Evolutionary conservation across 2,888 invertebrate genomes (phyloP).

Genomic region (Mythimna albipuncta): DNA sequence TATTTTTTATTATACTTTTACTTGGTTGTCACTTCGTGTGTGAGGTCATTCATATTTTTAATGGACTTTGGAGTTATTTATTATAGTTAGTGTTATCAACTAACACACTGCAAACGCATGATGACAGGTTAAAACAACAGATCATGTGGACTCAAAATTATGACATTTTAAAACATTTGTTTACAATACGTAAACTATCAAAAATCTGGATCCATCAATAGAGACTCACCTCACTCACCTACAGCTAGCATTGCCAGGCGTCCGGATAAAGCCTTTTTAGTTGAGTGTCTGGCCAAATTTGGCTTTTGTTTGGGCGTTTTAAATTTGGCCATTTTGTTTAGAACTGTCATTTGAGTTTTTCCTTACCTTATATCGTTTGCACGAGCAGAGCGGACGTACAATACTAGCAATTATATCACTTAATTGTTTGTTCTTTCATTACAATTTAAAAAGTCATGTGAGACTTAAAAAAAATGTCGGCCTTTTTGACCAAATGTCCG

Average conservation of each 20-base stretch:
- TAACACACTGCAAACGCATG: slow-evolving; percentile 15
- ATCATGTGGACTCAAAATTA: not conserved
- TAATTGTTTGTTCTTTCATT: too few species aligned
- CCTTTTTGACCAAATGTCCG: too few species aligned
- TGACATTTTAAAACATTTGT: slow-evolving; percentile 12
- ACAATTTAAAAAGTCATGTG: too few species aligned
- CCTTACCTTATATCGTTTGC: too few species aligned
- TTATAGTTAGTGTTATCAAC: slow-evolving; percentile 16
- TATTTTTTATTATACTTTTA: slow-evolving; percentile 28
- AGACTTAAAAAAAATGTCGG: too few species aligned
- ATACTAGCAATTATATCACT: too few species aligned
- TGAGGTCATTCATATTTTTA: slow-evolving; percentile 26
- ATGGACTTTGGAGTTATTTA: slow-evolving; percentile 16
- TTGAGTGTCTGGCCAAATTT: too few species aligned
- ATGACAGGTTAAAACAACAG: slow-evolving; percentile 28
- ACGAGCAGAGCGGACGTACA: too few species aligned
- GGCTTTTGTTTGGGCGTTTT: too few species aligned
- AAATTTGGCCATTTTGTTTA: too few species aligned
- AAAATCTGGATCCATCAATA: not conserved
- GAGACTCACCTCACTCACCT: not conserved
- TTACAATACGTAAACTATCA: not conserved
- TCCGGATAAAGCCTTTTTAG: too few species aligned
- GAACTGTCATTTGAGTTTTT: too few species aligned
- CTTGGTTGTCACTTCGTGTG: not conserved
- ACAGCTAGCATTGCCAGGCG: not conserved